phyloP scores from a whole-genome alignment of 2,113 vertebrate genomes.

The Choloepus hoffmanni region DNA sequence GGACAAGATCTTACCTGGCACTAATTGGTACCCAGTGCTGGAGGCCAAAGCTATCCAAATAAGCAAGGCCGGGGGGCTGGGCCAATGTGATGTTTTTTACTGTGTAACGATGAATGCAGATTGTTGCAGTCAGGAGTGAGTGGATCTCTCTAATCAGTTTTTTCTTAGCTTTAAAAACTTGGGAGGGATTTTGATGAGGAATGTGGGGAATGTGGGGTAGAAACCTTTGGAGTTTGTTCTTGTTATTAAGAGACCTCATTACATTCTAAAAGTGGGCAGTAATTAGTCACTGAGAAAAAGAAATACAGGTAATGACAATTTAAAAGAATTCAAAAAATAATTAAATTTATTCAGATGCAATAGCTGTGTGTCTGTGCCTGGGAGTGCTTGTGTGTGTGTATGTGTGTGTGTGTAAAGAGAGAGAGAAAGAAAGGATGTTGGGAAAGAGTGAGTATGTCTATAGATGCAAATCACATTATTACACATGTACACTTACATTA shows the following conservation, averaged over 20 bases:
- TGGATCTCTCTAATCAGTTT: not conserved
- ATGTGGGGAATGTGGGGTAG: not conserved
- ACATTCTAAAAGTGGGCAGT: not conserved
- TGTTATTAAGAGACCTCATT: constrained; percentile 24
- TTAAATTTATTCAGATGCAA: not conserved
- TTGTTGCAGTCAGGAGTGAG: not conserved
- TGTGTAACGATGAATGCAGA: not conserved
- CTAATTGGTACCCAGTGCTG: not conserved
- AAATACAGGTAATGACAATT: not conserved
- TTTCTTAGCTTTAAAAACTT: not conserved
- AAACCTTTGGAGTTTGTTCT: not conserved
- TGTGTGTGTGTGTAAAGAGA: no score
- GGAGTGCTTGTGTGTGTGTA: not conserved
- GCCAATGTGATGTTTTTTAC: not conserved
- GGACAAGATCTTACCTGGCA: constrained; percentile 11
- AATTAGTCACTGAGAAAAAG: constrained; percentile 15
- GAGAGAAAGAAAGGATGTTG: not conserved
- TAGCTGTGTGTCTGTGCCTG: not conserved
- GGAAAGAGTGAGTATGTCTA: not conserved
- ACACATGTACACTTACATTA: not conserved
- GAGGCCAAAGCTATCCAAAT: not conserved
- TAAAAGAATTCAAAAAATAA: not conserved
- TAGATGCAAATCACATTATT: not conserved
- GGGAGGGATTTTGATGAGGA: not conserved
- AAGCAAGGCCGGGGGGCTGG: not conserved